Evolutionary conservation across 2,113 vertebrate genomes (phyloP), one percentile per base, ranked within the genome.

Genomic region (Nothocercus julius): DNA sequence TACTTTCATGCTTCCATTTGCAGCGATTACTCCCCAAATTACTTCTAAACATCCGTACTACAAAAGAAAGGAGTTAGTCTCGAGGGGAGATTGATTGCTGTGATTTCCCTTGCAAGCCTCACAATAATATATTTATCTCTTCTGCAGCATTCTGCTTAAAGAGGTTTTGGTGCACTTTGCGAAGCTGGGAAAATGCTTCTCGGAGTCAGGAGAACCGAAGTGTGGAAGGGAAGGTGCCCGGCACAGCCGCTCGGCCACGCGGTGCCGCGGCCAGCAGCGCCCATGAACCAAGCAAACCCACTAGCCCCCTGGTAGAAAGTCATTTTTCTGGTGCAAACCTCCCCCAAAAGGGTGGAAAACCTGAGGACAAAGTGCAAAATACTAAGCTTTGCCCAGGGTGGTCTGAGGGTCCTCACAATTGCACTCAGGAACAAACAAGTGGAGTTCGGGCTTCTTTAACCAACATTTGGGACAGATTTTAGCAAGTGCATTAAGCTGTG

Each of bases 21-120:
- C 88, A 53, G 77, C 22, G 58, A 90, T 93, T 92, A 85, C 88
- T 96, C 83, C 83, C 85, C 81, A 95, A 88, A 95, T 92, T 87
- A 90, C 90, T 94, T 66, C 88, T 93, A 79, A 96, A 85, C 90
- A 90, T 14, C 90, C 59, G 12, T 79, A 87, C 83, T 85, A 62
- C 62, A 59, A 73, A 59, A 81, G 83, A 75, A 94, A 79, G 81
- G 77, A 94, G 85, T 82, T 54, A 69, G 77, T 49, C 88, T 61
- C n/a, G 93, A 0, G 0, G 80, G 73, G 81, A 58, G 74, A 92
- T 90, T 90, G 94, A 96, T 92, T 54, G 93, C 70, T 62, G 77
- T 12, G 53, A 79, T 86, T 96, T 80, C 77, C 89, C 93, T 90
- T 84, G 93, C 80, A 73, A 61, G 83, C 44, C 62, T 92, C 88